Evolutionary conservation across 2,888 invertebrate species (phyloP).

Genomic region (Aricia artaxerxes): DNA sequence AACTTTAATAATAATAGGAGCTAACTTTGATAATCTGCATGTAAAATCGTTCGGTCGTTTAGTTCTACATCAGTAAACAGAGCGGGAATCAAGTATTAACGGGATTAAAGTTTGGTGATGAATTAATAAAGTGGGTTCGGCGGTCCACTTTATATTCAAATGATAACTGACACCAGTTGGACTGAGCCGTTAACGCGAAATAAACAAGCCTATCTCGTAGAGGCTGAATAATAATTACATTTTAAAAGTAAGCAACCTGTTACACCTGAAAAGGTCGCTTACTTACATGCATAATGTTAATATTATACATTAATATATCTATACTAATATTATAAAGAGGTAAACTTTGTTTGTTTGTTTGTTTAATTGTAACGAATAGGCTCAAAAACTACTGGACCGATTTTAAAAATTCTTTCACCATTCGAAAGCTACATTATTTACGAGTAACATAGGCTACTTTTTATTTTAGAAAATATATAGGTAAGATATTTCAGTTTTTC

Average conservation of each 20-base stretch:
- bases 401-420: too few species aligned
- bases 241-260: conserved; percentile 8
- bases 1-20: conserved; percentile 25
- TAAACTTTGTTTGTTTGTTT: too few species aligned
- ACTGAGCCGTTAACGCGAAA: conserved; percentile 16
- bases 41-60: conserved; percentile 18
- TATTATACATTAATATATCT: too few species aligned
- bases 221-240: conserved; percentile 26
- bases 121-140: conserved; percentile 26
- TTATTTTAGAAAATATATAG: too few species aligned
- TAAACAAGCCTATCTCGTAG: conserved; percentile 13
- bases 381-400: too few species aligned
- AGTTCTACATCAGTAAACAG: conserved; percentile 16
- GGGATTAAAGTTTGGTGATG: conserved; percentile 30
- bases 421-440: too few species aligned
- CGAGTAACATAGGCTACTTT: too few species aligned
- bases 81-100: conserved; percentile 26
- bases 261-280: background rate
- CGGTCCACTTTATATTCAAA: conserved; percentile 29
- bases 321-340: too few species aligned
- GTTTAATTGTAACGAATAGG: too few species aligned
- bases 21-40: conserved; percentile 15
- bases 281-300: too few species aligned
- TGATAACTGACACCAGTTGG: conserved; percentile 29
- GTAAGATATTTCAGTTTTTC: too few species aligned